Evolutionary conservation across 2,797 vertebrate species (phyloP), one percentile per base, ranked within the genome.

Genomic region (Acipenser oxyrinchus): DNA sequence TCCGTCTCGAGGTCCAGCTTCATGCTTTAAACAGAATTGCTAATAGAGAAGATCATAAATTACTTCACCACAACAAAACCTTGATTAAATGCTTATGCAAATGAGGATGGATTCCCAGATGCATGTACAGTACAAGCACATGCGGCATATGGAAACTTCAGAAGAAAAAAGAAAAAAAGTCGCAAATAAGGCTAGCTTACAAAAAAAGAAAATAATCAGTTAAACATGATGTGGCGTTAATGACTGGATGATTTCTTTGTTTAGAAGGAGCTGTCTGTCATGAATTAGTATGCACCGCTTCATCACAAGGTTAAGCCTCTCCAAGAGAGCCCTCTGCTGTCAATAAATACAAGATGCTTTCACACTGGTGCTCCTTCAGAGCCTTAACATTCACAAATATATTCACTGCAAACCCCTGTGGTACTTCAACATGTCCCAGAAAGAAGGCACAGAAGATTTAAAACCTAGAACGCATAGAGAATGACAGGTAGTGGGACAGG

Each of bases 261-360:
- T 76, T 57, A 69, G 68, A 74, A 37, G 37, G 37, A 75, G 48
- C 3, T 70, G 10, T 77, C 60, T 74, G 60, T 68, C 66, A 48
- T 7, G 69, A 80, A 72, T 82, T 79, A 6, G 60, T 75, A 11
- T 74, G 75, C 69, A 71, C 49, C 67, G 60, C 11, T 79, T 80
- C 71, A 72, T 72, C 70, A 49, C 18, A 59, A 67, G 60, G 18
- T 49, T 10, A 0, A 73, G 72, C 57, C 64, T 75, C 81, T 86
- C 81, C 81, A 48, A 74, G 74, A 76, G 84, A 78, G 81, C 79
- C 80, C 84, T 85, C 80, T 85, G 70, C 82, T 85, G 79, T 71
- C 75, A 51, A 74, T 76, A 70, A 60, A 9, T 71, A 13, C 66
- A 62, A 8, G 23, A 52, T 52, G 49, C 71, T 61, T 65, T 60